Evolutionary conservation across 2,797 vertebrate genomes (phyloP).

Genomic region (Tragelaphus oryx): DNA sequence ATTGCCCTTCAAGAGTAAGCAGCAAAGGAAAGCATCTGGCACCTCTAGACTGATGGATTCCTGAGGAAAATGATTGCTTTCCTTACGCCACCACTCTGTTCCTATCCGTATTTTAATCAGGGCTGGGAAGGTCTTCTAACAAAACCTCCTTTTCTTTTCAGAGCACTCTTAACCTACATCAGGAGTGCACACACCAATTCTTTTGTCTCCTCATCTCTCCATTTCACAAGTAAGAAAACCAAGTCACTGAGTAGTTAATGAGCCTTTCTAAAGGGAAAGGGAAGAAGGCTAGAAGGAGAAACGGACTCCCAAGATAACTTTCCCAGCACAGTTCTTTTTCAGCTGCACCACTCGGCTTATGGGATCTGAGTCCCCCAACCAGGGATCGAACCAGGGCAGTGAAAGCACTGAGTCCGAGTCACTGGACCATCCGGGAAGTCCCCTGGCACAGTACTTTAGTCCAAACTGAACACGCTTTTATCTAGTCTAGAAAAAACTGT

Average conservation of each 20-base stretch:
- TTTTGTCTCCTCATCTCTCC: not conserved
- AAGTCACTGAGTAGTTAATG: not conserved
- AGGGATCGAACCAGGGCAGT: not conserved
- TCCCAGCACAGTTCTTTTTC: not conserved
- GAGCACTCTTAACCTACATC: not conserved
- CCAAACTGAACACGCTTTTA: not conserved
- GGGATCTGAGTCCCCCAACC: not conserved
- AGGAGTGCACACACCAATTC: not conserved
- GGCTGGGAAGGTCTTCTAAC: not conserved
- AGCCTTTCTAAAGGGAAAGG: not conserved
- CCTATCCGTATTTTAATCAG: not conserved
- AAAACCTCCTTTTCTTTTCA: not conserved
- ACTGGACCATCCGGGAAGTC: not conserved
- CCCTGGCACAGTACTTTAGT: not conserved
- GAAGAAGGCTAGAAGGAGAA: not conserved
- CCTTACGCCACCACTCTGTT: not conserved
- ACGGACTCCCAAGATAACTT: not conserved
- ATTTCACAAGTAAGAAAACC: not conserved
- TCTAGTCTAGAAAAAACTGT: not conserved
- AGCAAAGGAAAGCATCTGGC: not conserved
- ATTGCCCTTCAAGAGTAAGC: not conserved
- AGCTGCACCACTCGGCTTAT: not conserved
- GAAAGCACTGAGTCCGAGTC: not conserved
- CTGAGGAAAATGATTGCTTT: not conserved
- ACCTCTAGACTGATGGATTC: not conserved